These are phyloP conservation scores for Rhinopomastus cyanomelas DNA, from an alignment of 2,113 vertebrate species.

Conservation along the genomic window DNA sequence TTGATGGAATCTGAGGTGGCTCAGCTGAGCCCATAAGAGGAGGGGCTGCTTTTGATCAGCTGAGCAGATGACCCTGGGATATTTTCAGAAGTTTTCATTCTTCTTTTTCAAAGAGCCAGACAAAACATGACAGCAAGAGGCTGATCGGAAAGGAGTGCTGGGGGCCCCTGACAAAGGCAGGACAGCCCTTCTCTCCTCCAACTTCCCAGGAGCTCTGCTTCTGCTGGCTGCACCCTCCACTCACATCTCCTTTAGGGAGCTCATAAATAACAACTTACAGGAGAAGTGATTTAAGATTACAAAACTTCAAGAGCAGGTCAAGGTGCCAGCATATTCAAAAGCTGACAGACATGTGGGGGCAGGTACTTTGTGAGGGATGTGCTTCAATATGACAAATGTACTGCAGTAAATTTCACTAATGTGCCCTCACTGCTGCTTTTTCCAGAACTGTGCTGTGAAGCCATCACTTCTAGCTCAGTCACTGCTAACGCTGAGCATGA, in stretches of 20 bases:
- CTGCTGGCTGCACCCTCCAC: neutral
- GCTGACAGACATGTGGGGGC: neutral
- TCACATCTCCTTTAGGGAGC: neutral
- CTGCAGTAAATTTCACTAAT: neutral
- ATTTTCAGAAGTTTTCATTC: neutral
- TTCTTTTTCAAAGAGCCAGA: neutral
- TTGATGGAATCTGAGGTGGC: neutral
- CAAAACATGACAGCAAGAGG: neutral
- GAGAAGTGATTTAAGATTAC: neutral
- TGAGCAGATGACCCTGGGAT: neutral
- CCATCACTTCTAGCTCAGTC: neutral
- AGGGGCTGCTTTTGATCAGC: neutral
- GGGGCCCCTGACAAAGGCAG: rapidly evolving
- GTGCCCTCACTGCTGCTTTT: neutral
- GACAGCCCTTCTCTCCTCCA: neutral
- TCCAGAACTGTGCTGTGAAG: neutral
- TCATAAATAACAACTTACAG: neutral
- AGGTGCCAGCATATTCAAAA: conserved; percentile 27
- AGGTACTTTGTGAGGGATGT: neutral
- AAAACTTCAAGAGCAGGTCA: conserved; percentile 49
- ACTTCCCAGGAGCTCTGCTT: neutral
- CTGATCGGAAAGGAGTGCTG: neutral
- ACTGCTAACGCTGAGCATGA: neutral
- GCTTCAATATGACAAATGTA: neutral
- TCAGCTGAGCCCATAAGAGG: neutral